Evolutionary conservation across 2,797 vertebrate genomes (phyloP), one percentile per base, ranked within the genome.

Genomic region (Ceyx erithaca): DNA sequence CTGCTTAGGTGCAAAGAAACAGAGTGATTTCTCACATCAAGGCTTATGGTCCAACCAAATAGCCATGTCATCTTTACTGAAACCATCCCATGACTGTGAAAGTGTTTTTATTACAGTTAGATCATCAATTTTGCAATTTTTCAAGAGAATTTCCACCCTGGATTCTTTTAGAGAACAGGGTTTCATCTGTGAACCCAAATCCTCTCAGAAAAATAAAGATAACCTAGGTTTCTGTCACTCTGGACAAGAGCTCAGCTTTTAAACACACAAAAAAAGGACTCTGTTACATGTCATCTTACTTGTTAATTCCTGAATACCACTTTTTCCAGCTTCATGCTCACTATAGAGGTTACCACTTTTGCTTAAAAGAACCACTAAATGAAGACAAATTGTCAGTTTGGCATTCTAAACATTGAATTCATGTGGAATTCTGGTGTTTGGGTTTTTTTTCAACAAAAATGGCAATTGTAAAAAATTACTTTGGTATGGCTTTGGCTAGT

Each of bases 81-180:
- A 79, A 64, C 62, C 46, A 87, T 66, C 61, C 37, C 45, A 79
- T 91, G 70, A 55, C 31, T 28, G 31, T 79, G 61, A 64, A 48
- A 41, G 7, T 63, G 68, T 77, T 87, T 87, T 1, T 49, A 69
- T 92, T 89, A 93, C 30, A 51, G 21, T 35, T 80, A 49, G 35
- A 82, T 72, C 63, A 89, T 68, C 55, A 76, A 25, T 86, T 86
- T 79, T 67, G 15, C 52, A n/a, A 37, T 86, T 88, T 90, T 88
- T 88, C 30, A 45, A 73, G 30, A 84, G 41, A 76, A 90, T 20
- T 33, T 12, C 41, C 33, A 43, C 30, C 52, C 26, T 64, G 30
- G 40, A 64, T 54, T 89, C 57, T 90, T 82, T 92, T 57, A 49
- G 23, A 63, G 48, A 22, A 51, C 14, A 64, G 45, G 7, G 20